Evolutionary conservation across 2,888 invertebrate species (phyloP).

Genomic region (Caenorhabditis afra): DNA sequence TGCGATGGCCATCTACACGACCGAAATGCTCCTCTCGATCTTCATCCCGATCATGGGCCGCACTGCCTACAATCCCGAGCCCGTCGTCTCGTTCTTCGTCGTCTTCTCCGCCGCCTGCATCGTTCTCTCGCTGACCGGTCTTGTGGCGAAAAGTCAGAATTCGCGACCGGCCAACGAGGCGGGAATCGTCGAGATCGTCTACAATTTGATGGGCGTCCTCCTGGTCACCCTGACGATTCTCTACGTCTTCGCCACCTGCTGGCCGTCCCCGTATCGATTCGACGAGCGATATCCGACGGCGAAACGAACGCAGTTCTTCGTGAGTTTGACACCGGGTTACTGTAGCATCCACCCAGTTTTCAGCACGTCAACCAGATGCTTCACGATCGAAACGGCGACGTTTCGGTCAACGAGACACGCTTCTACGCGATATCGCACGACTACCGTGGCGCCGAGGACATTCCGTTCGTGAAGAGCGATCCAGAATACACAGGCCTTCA

Average conservation of each 20-base stretch:
- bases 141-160: constrained; percentile 49
- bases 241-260: constrained; percentile 57
- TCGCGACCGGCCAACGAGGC: constrained; percentile 35
- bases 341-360: no score
- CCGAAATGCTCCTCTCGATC: constrained; percentile 67
- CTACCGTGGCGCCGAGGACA: constrained; percentile 70
- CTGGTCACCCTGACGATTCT: constrained; percentile 56
- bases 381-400: constrained; percentile 55
- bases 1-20: constrained; percentile 67
- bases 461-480: constrained; percentile 70
- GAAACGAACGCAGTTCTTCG: constrained; percentile 72
- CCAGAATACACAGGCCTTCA: constrained; percentile 50
- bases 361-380: constrained; percentile 70
- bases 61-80: constrained; percentile 67
- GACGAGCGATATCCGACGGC: constrained; percentile 68
- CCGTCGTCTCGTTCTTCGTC: constrained; percentile 65
- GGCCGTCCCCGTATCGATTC: constrained; percentile 64
- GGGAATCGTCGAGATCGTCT: constrained; percentile 29
- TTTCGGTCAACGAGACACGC: constrained; percentile 56
- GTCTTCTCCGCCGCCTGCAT: constrained; percentile 60
- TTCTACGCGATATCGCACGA: constrained; percentile 72
- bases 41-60: constrained; percentile 75
- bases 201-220: constrained; percentile 54
- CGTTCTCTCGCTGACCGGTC: constrained; percentile 54
- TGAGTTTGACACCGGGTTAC: no score